These are phyloP conservation scores for Macrophya alboannulata DNA, from an alignment of 2,888 invertebrate species.

Conservation along the genomic window DNA sequence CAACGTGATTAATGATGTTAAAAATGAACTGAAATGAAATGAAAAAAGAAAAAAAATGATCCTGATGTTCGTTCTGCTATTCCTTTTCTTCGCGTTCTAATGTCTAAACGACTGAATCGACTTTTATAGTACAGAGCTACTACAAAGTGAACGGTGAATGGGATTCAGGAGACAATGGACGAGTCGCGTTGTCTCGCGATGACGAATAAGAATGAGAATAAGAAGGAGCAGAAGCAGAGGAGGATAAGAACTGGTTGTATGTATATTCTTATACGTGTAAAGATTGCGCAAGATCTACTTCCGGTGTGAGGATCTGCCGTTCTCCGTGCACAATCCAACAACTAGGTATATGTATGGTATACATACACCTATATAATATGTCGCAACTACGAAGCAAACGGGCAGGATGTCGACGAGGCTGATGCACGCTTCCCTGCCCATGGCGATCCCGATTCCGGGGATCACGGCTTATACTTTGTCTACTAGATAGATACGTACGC, in stretches of 20 bases:
- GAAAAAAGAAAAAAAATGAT: neutral
- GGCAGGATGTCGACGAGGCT: constrained; percentile 79
- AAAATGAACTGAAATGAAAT: neutral
- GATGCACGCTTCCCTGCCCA: constrained; percentile 73
- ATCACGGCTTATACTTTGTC: constrained; percentile 3
- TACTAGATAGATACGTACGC: constrained; percentile 1
- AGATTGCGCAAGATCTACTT: constrained; percentile 75
- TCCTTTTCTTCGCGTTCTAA: neutral
- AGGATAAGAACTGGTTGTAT: neutral
- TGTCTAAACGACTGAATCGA: neutral
- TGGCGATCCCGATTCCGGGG: constrained; percentile 72
- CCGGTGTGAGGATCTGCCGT: constrained; percentile 65
- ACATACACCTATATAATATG: constrained; percentile 62
- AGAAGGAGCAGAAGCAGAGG: neutral
- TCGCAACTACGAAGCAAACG: constrained; percentile 69
- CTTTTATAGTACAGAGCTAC: neutral
- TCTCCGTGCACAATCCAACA: constrained; percentile 12
- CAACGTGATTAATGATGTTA: constrained; percentile 1
- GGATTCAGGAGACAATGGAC: neutral
- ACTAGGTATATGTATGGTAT: constrained; percentile 48
- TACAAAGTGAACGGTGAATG: neutral
- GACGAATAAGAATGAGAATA: neutral
- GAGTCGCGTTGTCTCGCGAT: neutral
- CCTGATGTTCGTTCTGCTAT: no score
- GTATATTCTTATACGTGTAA: neutral